phyloP scores from a whole-genome alignment of 1,140 invertebrate genomes.

The Heliconius hewitsoni region DNA sequence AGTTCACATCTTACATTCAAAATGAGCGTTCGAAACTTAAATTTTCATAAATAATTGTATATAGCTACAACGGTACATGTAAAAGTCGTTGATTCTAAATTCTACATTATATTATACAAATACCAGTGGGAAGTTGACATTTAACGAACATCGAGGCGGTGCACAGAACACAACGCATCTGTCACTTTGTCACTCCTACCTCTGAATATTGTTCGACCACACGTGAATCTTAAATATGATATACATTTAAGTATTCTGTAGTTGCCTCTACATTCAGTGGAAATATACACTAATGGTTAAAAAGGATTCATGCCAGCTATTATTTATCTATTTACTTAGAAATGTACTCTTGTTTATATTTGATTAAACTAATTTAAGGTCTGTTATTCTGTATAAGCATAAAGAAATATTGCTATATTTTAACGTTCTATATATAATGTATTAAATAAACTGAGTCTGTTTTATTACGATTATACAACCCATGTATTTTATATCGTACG shows the following conservation, averaged over 20 bases:
- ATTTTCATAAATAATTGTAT: slow-evolving; percentile 8
- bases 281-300: background rate
- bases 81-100: slow-evolving; percentile 26
- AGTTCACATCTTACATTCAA: background rate
- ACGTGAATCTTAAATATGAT: background rate
- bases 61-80: slow-evolving; percentile 20
- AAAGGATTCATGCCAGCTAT: background rate
- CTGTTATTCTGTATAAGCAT: background rate
- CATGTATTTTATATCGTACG: background rate
- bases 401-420: background rate
- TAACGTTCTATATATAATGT: background rate
- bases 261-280: background rate
- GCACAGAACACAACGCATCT: slow-evolving; percentile 14
- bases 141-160: slow-evolving; percentile 27
- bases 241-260: background rate
- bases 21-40: background rate
- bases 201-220: slow-evolving; percentile 4
- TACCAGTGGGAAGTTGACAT: slow-evolving; percentile 24
- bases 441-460: too few relatives aligned
- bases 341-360: slow-evolving; percentile 1
- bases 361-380: background rate
- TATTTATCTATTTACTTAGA: background rate
- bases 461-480: too few relatives aligned
- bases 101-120: slow-evolving; percentile 35
- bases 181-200: background rate